Base-by-base conservation (phyloP, 2,797 vertebrate genomes). In the Taenioides sp. region DNA sequence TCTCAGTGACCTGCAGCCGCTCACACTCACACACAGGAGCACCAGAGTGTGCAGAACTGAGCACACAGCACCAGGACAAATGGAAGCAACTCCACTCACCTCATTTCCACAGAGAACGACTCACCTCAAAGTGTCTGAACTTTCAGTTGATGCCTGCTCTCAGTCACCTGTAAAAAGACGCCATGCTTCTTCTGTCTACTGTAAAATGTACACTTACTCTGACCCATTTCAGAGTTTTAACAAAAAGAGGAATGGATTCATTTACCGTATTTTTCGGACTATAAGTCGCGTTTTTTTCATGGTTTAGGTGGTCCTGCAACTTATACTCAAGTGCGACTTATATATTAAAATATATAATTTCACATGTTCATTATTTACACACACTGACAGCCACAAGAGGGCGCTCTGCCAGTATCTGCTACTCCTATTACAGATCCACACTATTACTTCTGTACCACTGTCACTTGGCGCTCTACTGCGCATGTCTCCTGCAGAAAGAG, bases 41-140 rank as follows among this genome's bases (percentile, higher is more conserved):
- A 52, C 11, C 23, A 60, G 62, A 49, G 68, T 65, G 80, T 67
- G 54, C 22, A 73, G 73, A 82, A 74, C 78, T 72, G 62, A 18
- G 75, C 78, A 72, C 72, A 61, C 73, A 71, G 77, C 67, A 81
- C 82, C 49, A n/a, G 76, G 59, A 55, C 70, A 84, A 80, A 83
- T 75, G 65, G 78, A 81, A 69, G 69, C 31, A 71, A 70, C 71
- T 78, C 47, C 31, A 84, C 61, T 76, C 70, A 77, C 71, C 80
- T 77, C 76, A 83, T 88, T 84, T 83, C 63, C 70, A 79, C 31
- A 73, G 75, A 81, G 78, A 79, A 78, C 47, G 23, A 72, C 71
- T 67, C 66, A 67, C 80, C 71, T 74, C 66, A 71, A 49, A 74
- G 69, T 72, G 80, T 66, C 74, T 62, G 69, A 65, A 70, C 76